Evolutionary conservation across 2,113 vertebrate genomes (phyloP), one percentile per base, ranked within the genome.

Genomic region (Triplophysa rosa): DNA sequence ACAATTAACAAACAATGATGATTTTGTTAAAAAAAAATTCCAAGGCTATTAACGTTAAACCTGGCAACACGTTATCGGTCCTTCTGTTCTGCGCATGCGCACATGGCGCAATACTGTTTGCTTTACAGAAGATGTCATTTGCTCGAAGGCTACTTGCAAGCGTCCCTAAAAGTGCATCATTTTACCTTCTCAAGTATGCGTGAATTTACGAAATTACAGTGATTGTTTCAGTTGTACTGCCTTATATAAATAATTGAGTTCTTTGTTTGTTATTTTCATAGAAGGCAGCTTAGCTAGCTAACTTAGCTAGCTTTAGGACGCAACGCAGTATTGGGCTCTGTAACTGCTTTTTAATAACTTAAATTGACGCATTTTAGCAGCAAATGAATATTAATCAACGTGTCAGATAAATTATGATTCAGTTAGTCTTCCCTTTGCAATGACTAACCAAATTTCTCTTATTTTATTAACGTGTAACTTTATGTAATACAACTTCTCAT

Each of bases 41-140:
- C 42, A 8, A 58, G 8, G n/a, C 0, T 19, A 11, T 6, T 17
- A 77, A 24, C 12, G 2, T 9, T 16, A 12, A 47, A 56, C 24
- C 47, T 84, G 83, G 80, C 83, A 84, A 81, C 75, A 0, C 10
- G 0, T 0, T 2, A 1, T 4, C 16, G 0, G 17, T 47, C 4
- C 4, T 33, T 73, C 26, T 6, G 0, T 29, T 1, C 4, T 2
- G 56, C 72, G 10, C 72, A 13, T 63, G 72, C 72, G 72, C 40
- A 14, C 29, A 1, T 26, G 2, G 9, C 10, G 33, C 6, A 37
- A 7, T 8, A 47, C 17, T 33, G 33, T 14, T 40, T 70, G 8
- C 9, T 88, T 90, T 91, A 67, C 86, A 47, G 64, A 91, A 89
- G 83, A 93, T 93, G 90, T 89, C 87, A 77, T 61, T 89, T 21